Percentiles rank a stretch among this genome's conserved stretches.
Conservation (phyloP, 2,888 invertebrate species). For the Parnassius smintheus region DNA sequence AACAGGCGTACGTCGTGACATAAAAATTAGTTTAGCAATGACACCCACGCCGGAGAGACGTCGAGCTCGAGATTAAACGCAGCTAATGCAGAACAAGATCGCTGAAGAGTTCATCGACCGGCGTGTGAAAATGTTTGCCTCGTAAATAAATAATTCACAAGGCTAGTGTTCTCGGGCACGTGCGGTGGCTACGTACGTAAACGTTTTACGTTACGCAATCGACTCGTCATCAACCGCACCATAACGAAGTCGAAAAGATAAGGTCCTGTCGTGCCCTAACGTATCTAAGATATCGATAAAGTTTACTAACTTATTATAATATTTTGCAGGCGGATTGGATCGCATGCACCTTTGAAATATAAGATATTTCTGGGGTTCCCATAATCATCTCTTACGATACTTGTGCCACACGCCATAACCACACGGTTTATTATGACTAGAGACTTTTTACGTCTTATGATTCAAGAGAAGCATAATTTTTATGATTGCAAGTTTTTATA, state of each 20-base stretch:
- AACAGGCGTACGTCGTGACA: constrained; percentile 23
- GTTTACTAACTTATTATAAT: no score
- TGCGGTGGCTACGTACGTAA: constrained; percentile 68
- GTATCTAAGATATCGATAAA: no score
- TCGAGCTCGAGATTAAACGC: constrained; percentile 69
- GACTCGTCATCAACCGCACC: constrained; percentile 74
- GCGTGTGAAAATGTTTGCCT: constrained; percentile 79
- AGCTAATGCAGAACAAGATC: constrained; percentile 75
- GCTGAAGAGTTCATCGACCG: constrained; percentile 74
- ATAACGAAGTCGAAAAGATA: constrained; percentile 64
- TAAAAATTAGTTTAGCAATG: constrained; percentile 41
- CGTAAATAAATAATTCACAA: constrained; percentile 82
- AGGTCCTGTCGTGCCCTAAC: no score
- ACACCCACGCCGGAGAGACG: constrained; percentile 51
- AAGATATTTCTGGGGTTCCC: no score
- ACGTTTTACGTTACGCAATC: constrained; percentile 79
- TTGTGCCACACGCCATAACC: no score
- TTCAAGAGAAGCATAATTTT: no score
- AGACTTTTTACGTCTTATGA: no score
- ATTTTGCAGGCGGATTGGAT: no score
- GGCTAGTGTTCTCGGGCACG: constrained; percentile 79
- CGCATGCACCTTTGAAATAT: no score
- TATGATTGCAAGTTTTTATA: no score
- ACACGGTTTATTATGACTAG: no score
- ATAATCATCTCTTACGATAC: no score